A percentile compares a stretch with the other conserved stretches of the same genome.
Conservation (phyloP, 2,888 invertebrate species). For the Synanthedon tipuliformis region DNA sequence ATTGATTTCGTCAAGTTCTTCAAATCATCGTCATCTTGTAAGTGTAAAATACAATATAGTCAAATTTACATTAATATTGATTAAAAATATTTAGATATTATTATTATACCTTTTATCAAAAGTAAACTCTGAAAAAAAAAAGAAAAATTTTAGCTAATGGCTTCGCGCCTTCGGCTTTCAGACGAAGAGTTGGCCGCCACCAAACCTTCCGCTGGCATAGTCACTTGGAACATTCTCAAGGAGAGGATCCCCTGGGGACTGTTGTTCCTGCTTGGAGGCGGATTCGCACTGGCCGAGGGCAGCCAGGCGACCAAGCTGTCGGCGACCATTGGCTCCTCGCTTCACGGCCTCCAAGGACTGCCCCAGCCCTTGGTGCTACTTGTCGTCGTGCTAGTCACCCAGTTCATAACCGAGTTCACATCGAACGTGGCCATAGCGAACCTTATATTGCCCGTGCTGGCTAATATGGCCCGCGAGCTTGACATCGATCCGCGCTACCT, state of each 20-base stretch:
- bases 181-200: slow-evolving; percentile 69
- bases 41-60: slow-evolving; percentile 16
- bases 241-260: slow-evolving; percentile 92
- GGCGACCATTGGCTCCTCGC: slow-evolving; percentile 76
- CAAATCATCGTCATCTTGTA: slow-evolving; percentile 48
- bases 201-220: slow-evolving; percentile 75
- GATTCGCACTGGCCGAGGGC: slow-evolving; percentile 91
- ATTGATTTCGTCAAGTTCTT: slow-evolving; percentile 81
- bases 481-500: slow-evolving; percentile 87
- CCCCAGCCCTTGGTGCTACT: slow-evolving; percentile 76
- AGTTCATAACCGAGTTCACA: slow-evolving; percentile 88
- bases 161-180: slow-evolving; percentile 11
- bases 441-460: slow-evolving; percentile 85
- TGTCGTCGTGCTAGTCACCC: slow-evolving; percentile 81
- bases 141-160: too few species aligned
- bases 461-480: slow-evolving; percentile 79
- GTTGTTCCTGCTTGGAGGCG: slow-evolving; percentile 88
- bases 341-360: slow-evolving; percentile 74
- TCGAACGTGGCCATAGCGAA: slow-evolving; percentile 93
- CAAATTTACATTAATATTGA: background rate
- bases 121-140: too few species aligned
- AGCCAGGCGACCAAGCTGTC: slow-evolving; percentile 85
- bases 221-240: slow-evolving; percentile 88
- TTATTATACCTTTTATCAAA: too few species aligned
- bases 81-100: too few species aligned